Conservation (phyloP, 2,888 invertebrate genomes). For the Cryptocephalus primarius region DNA sequence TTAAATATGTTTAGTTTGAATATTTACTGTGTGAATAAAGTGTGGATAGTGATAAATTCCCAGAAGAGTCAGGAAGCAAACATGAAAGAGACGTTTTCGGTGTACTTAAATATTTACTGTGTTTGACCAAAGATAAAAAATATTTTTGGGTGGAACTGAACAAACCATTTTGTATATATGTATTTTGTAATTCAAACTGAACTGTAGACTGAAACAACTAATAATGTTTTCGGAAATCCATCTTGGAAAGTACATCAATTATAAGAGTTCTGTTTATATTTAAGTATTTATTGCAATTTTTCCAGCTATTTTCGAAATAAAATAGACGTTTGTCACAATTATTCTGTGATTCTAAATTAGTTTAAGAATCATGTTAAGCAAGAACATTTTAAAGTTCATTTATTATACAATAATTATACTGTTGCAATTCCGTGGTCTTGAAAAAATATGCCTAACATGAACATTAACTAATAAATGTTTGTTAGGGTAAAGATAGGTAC, state of each 20-base stretch:
- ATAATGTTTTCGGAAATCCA: conserved; percentile 7
- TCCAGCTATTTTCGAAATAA: background rate
- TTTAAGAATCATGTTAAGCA: conserved; percentile 1
- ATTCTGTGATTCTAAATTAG: conserved; percentile 15
- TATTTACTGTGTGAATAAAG: no score
- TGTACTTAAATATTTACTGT: conserved; percentile 23
- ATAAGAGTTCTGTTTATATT: conserved; percentile 1
- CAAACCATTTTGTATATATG: conserved; percentile 13
- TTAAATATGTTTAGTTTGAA: no score
- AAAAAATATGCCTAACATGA: conserved; percentile 7
- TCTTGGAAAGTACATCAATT: conserved; percentile 4
- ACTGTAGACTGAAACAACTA: conserved; percentile 12
- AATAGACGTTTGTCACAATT: conserved; percentile 3
- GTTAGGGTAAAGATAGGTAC: background rate
- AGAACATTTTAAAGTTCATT: no score
- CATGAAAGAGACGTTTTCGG: background rate
- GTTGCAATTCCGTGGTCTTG: conserved; percentile 6
- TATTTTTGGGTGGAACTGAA: conserved; percentile 24
- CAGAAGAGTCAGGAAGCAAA: background rate
- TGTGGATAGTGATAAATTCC: background rate
- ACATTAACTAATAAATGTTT: conserved; percentile 4
- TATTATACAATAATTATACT: conserved; percentile 1
- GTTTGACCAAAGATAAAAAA: conserved; percentile 26
- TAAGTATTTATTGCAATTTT: conserved; percentile 1
- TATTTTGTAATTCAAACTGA: conserved; percentile 7